These are phyloP conservation scores for Stomorhina lunata DNA, from an alignment of 2,888 invertebrate genomes.

Conservation along the genomic window DNA sequence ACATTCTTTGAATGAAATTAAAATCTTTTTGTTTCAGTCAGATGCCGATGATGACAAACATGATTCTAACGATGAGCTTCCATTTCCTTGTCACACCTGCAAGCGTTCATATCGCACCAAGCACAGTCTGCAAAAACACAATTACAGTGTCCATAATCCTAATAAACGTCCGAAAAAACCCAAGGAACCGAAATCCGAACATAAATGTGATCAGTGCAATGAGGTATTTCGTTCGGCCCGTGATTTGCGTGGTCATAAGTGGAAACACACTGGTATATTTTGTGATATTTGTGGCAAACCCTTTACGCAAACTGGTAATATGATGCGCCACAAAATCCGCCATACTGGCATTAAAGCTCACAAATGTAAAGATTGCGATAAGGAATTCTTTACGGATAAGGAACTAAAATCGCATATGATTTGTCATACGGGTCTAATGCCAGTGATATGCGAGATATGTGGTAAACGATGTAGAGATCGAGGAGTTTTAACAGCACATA, in stretches of 20 bases:
- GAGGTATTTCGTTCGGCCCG: slow-evolving; percentile 72
- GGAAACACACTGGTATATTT: slow-evolving; percentile 76
- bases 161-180: slow-evolving; percentile 50
- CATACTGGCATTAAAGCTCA: slow-evolving; percentile 77
- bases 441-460: slow-evolving; percentile 75
- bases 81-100: slow-evolving; percentile 72
- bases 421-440: slow-evolving; percentile 74
- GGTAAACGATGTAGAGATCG: slow-evolving; percentile 75
- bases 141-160: slow-evolving; percentile 49
- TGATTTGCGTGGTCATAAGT: slow-evolving; percentile 73
- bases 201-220: slow-evolving; percentile 72
- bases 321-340: slow-evolving; percentile 75
- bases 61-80: slow-evolving; percentile 62
- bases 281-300: slow-evolving; percentile 76
- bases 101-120: slow-evolving; percentile 72
- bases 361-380: slow-evolving; percentile 74
- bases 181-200: slow-evolving; percentile 59
- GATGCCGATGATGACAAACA: slow-evolving; percentile 33
- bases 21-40: slow-evolving; percentile 32
- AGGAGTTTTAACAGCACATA: slow-evolving; percentile 75
- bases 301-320: slow-evolving; percentile 76
- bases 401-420: slow-evolving; percentile 74
- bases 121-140: slow-evolving; percentile 72
- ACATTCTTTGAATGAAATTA: too few species aligned
- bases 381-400: slow-evolving; percentile 74